Base-by-base conservation (phyloP, 2,113 vertebrate species). In the Embiotoca jacksoni region DNA sequence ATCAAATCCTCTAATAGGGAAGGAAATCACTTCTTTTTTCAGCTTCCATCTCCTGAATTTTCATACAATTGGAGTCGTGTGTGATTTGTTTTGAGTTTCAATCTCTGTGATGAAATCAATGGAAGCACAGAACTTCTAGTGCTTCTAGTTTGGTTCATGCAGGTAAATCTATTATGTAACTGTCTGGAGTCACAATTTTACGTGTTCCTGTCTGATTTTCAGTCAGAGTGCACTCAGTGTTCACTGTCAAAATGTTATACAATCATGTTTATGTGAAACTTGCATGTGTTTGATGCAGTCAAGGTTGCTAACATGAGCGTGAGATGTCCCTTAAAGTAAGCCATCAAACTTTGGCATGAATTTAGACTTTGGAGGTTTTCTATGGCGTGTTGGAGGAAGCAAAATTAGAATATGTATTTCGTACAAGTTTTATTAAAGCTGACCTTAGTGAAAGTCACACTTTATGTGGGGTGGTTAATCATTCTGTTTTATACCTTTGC, bases 231-330 rank as follows among this genome's bases (percentile, higher is more conserved):
- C 13, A 23, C 39, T 36, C 33, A 16, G 5, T 33, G 23, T 23
- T 55, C 37, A 54, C n/a, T n/a, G 49, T 16, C 23, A 46, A 49
- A 57, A 67, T 75, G 31, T 78, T 44, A 0, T 41, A 58, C 14
- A 8, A 2, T 9, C 15, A 31, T 62, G 50, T 70, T 39, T 62
- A 36, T 72, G 41, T 56, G 15, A 71, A 52, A 10, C 30, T 63
- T 47, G 60, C 46, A 50, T n/a, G 31, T 31, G 30, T 44, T 37
- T 16, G 52, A 57, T 16, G 55, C 15, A 52, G 46, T 7, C 10
- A 50, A 33, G n/a, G 14, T 53, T 35, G 44, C 36, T 56, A 36
- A 31, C 61, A 57, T 31, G 4, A 58, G 36, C 75, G 11, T n/a
- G n/a, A n/a, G n/a, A n/a, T n/a, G n/a, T n/a, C n/a, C n/a, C n/a